These are phyloP conservation scores for Leuciscus idus DNA, from an alignment of 2,113 vertebrate species.

Conservation along the genomic window DNA sequence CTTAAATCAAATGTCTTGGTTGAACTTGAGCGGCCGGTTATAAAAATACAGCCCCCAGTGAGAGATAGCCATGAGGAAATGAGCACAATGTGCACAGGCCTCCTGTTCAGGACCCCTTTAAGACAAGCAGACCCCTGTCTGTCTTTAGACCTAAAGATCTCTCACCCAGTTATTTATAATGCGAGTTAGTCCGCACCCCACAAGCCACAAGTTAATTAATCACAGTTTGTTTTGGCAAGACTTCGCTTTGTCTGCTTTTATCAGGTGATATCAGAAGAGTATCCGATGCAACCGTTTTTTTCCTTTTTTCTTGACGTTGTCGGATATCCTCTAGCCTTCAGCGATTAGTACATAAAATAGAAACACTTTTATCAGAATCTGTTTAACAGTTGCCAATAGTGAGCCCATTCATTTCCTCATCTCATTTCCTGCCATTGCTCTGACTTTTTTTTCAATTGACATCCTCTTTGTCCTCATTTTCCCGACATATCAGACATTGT, in stretches of 20 bases:
- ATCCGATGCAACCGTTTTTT: slow-evolving; percentile 42
- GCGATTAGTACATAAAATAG: slow-evolving; percentile 53
- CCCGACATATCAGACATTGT: neutral
- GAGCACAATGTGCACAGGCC: slow-evolving; percentile 71
- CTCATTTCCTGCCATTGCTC: slow-evolving; percentile 35
- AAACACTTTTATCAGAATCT: slow-evolving; percentile 37
- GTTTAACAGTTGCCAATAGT: slow-evolving; percentile 1
- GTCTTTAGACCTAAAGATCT: slow-evolving; percentile 59
- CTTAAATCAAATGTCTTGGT: slow-evolving; percentile 77
- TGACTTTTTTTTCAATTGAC: slow-evolving; percentile 5
- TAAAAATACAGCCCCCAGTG: slow-evolving; percentile 77
- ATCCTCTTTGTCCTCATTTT: neutral
- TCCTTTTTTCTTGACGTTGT: slow-evolving; percentile 33
- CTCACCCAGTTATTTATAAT: slow-evolving; percentile 71
- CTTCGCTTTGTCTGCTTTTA: slow-evolving; percentile 53
- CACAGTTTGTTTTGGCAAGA: slow-evolving; percentile 72
- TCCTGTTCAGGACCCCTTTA: slow-evolving; percentile 67
- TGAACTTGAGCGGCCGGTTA: slow-evolving; percentile 78
- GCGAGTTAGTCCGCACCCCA: slow-evolving; percentile 53
- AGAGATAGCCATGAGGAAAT: slow-evolving; percentile 78
- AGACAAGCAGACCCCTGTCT: slow-evolving; percentile 67
- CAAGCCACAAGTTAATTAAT: slow-evolving; percentile 70
- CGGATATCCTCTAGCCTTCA: slow-evolving; percentile 60
- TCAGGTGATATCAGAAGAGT: slow-evolving; percentile 56
- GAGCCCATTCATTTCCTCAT: slow-evolving; percentile 18